phyloP scores from a whole-genome alignment of 2,797 vertebrate species.

The Phaenicophaeus curvirostris region DNA sequence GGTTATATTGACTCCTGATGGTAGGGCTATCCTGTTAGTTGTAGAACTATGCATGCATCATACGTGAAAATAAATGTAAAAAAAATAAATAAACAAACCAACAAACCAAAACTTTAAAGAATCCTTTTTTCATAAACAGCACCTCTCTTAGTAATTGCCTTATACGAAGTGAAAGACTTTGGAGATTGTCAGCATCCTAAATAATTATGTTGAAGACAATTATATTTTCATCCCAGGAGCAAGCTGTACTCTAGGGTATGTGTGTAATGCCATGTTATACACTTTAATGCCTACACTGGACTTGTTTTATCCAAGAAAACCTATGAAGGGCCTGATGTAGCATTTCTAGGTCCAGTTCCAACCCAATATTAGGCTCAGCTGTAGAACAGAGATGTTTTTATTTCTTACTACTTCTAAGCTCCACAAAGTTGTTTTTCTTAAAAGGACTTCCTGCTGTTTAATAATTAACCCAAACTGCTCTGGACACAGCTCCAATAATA shows the following conservation, averaged over 20 bases:
- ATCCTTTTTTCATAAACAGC: not conserved
- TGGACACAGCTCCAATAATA: not conserved
- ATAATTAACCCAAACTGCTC: not conserved
- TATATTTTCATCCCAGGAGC: not conserved
- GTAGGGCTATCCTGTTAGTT: not conserved
- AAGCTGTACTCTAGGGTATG: not conserved
- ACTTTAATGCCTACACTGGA: not conserved
- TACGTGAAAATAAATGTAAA: not conserved
- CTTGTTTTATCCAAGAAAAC: not conserved
- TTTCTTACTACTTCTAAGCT: not conserved
- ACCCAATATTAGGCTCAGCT: not conserved
- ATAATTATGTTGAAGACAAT: not conserved
- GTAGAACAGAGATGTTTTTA: not conserved
- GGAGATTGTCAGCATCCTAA: not conserved
- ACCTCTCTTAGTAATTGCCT: not conserved
- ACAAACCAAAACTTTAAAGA: not conserved
- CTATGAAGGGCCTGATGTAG: not conserved
- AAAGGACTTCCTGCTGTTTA: not conserved
- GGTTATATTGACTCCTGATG: not conserved
- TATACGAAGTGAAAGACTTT: not conserved
- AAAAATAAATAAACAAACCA: not conserved
- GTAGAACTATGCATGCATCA: not conserved
- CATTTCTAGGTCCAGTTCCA: not conserved
- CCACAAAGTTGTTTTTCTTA: not conserved
- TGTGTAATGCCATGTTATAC: rapidly evolving